These are phyloP conservation scores for Carassius auratus DNA, from an alignment of 2,113 vertebrate species.

Conservation along the genomic window DNA sequence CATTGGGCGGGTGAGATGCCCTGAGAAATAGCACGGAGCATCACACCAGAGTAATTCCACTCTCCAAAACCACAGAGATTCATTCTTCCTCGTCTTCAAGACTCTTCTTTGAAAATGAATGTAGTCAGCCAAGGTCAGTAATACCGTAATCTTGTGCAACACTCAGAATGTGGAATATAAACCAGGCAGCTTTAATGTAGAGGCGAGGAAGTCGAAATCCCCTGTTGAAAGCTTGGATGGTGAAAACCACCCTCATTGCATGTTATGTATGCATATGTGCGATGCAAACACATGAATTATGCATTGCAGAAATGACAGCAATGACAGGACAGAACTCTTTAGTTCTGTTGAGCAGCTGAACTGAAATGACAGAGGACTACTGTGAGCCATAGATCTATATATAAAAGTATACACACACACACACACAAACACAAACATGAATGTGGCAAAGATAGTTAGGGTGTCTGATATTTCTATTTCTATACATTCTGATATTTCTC, in stretches of 20 bases:
- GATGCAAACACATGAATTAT: slow-evolving; percentile 37
- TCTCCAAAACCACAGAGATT: slow-evolving; percentile 6
- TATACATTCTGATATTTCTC: too few relatives aligned
- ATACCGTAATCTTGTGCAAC: slow-evolving; percentile 34
- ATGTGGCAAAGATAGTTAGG: too few relatives aligned
- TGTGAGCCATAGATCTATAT: neutral
- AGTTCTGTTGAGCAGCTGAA: slow-evolving; percentile 7
- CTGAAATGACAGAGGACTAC: neutral
- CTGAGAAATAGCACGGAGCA: slow-evolving; percentile 12
- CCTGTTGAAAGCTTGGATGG: slow-evolving; percentile 2
- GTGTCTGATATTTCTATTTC: too few relatives aligned
- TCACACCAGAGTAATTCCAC: slow-evolving; percentile 22
- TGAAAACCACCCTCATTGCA: neutral
- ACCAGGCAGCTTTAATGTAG: slow-evolving; percentile 1
- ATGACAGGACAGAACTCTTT: neutral
- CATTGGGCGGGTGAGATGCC: slow-evolving; percentile 31
- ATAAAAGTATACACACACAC: too few relatives aligned
- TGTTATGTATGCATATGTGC: slow-evolving; percentile 28
- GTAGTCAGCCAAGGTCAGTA: slow-evolving; percentile 33
- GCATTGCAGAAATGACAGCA: neutral
- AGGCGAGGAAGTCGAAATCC: slow-evolving; percentile 7
- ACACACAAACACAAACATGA: too few relatives aligned
- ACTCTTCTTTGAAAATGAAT: slow-evolving; percentile 30
- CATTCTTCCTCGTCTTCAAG: slow-evolving; percentile 11
- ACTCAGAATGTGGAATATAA: slow-evolving; percentile 20